Conservation (phyloP, 1,140 invertebrate genomes). For the Leptopilina clavipes region DNA sequence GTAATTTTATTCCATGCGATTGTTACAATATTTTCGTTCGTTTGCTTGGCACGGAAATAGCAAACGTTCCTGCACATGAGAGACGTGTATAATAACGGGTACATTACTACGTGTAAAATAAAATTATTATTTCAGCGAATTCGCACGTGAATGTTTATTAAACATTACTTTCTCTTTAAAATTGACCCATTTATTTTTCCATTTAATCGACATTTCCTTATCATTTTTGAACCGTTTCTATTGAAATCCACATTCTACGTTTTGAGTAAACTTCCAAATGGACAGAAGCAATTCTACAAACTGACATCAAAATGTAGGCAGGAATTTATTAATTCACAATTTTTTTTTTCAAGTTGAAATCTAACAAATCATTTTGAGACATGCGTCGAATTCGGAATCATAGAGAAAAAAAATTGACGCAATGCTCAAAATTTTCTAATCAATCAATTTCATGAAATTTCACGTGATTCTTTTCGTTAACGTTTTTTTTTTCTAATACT, state of each 20-base stretch:
- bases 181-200: slow-evolving; percentile 7
- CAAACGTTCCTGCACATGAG: slow-evolving; percentile 56
- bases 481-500: neutral
- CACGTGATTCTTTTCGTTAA: neutral
- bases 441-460: neutral
- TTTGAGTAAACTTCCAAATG: slow-evolving; percentile 23
- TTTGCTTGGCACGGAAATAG: slow-evolving; percentile 59
- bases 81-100: slow-evolving; percentile 54
- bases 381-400: neutral
- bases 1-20: slow-evolving; percentile 69
- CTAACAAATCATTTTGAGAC: neutral
- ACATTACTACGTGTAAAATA: slow-evolving; percentile 60
- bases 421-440: slow-evolving; percentile 8
- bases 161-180: neutral
- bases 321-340: neutral
- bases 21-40: slow-evolving; percentile 63
- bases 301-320: slow-evolving; percentile 26
- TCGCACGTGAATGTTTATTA: neutral
- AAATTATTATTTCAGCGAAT: slow-evolving; percentile 47
- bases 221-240: neutral
- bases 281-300: slow-evolving; percentile 19
- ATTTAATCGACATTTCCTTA: neutral
- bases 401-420: slow-evolving; percentile 8
- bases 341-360: slow-evolving; percentile 3
- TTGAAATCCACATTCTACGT: slow-evolving; percentile 25